Evolutionary conservation across 1,140 invertebrate species (phyloP).

Genomic region (Ectropis grisescens): DNA sequence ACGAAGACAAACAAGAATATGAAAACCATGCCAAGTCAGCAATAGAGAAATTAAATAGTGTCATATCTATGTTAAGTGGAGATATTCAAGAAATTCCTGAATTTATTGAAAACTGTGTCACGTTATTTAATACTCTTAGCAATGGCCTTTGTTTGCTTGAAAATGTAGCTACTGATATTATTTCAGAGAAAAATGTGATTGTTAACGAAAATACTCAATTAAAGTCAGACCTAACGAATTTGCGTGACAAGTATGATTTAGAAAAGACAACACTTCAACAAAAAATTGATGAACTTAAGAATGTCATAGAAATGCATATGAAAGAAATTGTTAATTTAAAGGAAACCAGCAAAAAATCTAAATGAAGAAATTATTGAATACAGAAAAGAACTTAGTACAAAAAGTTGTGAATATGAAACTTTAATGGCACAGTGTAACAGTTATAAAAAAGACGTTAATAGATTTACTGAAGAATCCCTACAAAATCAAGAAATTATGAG

Average conservation of each 20-base stretch:
- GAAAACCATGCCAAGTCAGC: slow-evolving; percentile 20
- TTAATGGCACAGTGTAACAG: too few relatives aligned
- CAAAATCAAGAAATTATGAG: too few relatives aligned
- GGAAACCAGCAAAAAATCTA: too few relatives aligned
- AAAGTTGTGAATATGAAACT: too few relatives aligned
- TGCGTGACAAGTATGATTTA: too few relatives aligned
- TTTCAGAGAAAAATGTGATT: slow-evolving; percentile 20
- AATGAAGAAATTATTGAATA: too few relatives aligned
- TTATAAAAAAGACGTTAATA: too few relatives aligned
- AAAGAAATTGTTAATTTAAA: too few relatives aligned
- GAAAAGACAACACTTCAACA: slow-evolving; percentile 5
- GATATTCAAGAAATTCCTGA: slow-evolving; percentile 28
- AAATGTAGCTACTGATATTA: slow-evolving; percentile 10
- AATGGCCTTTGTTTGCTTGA: slow-evolving; percentile 23
- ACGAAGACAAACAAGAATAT: slow-evolving; percentile 22
- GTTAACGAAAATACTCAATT: slow-evolving; percentile 10
- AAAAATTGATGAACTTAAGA: slow-evolving; percentile 4
- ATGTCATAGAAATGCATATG: too few relatives aligned
- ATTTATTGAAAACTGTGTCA: slow-evolving; percentile 27
- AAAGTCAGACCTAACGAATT: too few relatives aligned
- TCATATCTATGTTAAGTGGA: slow-evolving; percentile 26
- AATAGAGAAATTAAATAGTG: slow-evolving; percentile 26
- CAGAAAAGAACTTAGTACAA: too few relatives aligned
- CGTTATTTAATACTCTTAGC: slow-evolving; percentile 20
- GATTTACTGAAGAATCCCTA: too few relatives aligned